phyloP scores from a whole-genome alignment of 2,888 invertebrate genomes.

The Hartigia nigra region DNA sequence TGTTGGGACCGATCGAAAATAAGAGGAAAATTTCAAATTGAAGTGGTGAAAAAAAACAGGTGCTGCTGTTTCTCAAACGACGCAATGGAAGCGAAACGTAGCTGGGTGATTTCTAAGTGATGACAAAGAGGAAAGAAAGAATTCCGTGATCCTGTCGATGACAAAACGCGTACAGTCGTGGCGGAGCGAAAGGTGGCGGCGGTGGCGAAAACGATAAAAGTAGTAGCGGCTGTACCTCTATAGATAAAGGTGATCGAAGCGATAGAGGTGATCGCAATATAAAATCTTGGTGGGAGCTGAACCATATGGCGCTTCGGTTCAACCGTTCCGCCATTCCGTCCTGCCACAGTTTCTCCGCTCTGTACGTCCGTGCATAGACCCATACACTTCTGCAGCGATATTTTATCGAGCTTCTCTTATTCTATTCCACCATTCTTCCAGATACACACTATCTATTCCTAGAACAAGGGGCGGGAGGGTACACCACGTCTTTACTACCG shows the following conservation, averaged over 20 bases:
- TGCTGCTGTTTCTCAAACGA: neutral
- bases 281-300: constrained; percentile 47
- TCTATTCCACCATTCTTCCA: neutral
- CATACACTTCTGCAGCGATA: constrained; percentile 34
- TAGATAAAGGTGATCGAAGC: constrained; percentile 46
- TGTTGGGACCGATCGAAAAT: neutral
- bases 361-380: constrained; percentile 30
- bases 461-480: neutral
- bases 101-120: neutral
- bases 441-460: neutral
- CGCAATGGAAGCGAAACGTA: neutral
- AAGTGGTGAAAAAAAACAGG: neutral
- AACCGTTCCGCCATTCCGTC: constrained; percentile 24
- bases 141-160: neutral
- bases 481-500: too few species aligned
- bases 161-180: constrained; percentile 5
- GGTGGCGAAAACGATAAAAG: constrained; percentile 30
- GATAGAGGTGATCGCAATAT: constrained; percentile 46
- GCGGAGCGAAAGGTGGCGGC: neutral
- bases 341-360: neutral
- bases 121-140: neutral
- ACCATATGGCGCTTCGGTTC: constrained; percentile 41
- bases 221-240: constrained; percentile 22
- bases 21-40: neutral
- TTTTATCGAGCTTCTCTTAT: constrained; percentile 41